A percentile compares a stretch with the other conserved stretches of the same genome.
These are phyloP conservation scores for Oceanodroma leucorhoa DNA, from an alignment of 2,797 vertebrate genomes.

Conservation along the genomic window DNA sequence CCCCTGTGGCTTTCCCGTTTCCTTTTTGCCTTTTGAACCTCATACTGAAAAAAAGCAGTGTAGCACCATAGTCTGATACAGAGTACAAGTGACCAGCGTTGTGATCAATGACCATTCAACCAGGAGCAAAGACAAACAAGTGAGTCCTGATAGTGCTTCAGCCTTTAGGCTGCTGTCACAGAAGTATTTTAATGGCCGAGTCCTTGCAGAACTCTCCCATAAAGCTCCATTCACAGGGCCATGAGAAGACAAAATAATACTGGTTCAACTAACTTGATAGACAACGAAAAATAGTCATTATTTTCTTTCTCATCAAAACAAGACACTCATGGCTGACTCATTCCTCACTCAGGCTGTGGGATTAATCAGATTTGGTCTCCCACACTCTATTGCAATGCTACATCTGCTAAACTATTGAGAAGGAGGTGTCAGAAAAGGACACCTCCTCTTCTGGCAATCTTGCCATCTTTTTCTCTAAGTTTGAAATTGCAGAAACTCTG, in stretches of 20 bases:
- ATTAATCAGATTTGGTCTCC: not conserved
- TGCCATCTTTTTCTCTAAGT: not conserved
- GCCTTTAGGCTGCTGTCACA: constrained; percentile 31
- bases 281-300: not conserved
- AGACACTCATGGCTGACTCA: not conserved
- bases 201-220: not conserved
- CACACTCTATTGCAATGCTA: not conserved
- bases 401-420: not conserved
- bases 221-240: not conserved
- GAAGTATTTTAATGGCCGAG: not conserved
- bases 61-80: not conserved
- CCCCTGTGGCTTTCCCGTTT: not conserved
- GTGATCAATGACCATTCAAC: not conserved
- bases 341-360: not conserved
- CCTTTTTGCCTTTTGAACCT: not conserved
- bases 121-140: not conserved
- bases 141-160: not conserved
- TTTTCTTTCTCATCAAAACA: not conserved
- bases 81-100: not conserved
- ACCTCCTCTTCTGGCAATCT: not conserved
- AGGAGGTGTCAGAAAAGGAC: not conserved
- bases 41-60: not conserved
- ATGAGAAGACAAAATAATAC: not conserved
- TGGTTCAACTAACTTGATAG: accelerated
- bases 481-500: not conserved